Percentiles rank a stretch among this genome's conserved stretches.
Evolutionary conservation across 1,140 invertebrate genomes (phyloP).

Genomic region (Drosophila littoralis): DNA sequence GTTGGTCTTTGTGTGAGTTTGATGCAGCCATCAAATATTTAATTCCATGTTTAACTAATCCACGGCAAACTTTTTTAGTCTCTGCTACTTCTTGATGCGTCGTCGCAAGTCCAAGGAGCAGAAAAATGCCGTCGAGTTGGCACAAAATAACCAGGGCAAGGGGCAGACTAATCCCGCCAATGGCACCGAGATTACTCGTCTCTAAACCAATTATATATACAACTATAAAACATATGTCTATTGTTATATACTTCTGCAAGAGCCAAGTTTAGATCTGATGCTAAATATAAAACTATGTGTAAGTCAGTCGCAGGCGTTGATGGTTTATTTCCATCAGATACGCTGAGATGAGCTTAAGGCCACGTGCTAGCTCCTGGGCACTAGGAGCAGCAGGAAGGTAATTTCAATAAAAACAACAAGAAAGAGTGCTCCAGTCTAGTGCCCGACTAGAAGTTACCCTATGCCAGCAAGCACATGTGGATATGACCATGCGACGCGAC

Average conservation of each 20-base stretch:
- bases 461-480: no score
- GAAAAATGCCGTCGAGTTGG: slow-evolving; percentile 51
- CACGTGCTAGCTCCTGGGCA: background rate
- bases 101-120: slow-evolving; percentile 53
- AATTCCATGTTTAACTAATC: background rate
- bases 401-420: slow-evolving; percentile 1
- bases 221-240: background rate
- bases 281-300: no score
- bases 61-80: slow-evolving; percentile 15
- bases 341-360: background rate
- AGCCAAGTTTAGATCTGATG: no score
- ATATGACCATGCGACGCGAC: no score
- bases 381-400: background rate
- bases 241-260: no score
- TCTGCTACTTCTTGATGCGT: slow-evolving; percentile 68
- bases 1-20: slow-evolving; percentile 80
- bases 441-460: background rate
- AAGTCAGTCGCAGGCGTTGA: no score
- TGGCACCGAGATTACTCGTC: slow-evolving; percentile 79
- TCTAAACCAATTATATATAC: slow-evolving; percentile 42
- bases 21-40: background rate
- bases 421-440: background rate
- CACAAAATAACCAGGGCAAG: slow-evolving; percentile 54
- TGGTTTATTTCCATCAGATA: no score
- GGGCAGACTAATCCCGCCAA: slow-evolving; percentile 42